These are phyloP conservation scores for Pammene aurita DNA, from an alignment of 2,888 invertebrate species.

Conservation along the genomic window DNA sequence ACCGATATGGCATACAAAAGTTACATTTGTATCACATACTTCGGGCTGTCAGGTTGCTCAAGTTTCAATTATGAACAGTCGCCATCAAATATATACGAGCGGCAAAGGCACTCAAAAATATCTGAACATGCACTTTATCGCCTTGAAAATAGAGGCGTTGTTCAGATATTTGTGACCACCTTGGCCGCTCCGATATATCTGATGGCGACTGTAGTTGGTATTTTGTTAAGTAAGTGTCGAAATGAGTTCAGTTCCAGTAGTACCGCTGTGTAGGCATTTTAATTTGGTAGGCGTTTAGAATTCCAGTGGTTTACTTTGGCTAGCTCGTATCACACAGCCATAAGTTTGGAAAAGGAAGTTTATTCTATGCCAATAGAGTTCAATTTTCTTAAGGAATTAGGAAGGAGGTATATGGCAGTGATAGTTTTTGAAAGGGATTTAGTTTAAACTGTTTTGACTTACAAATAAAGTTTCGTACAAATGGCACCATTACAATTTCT, in stretches of 20 bases:
- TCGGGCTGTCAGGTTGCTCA: too few relatives aligned
- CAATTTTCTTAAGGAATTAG: background rate
- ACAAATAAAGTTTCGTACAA: background rate
- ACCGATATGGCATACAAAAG: too few relatives aligned
- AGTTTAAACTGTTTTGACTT: conserved; percentile 17
- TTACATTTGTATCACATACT: too few relatives aligned
- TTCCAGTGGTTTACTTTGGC: conserved; percentile 1
- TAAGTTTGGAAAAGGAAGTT: background rate
- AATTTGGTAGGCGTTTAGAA: conserved; percentile 23
- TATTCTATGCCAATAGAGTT: background rate
- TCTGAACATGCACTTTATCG: too few relatives aligned
- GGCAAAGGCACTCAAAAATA: too few relatives aligned
- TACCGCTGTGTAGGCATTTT: conserved; percentile 24
- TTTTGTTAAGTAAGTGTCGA: too few relatives aligned
- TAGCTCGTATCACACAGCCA: conserved; percentile 1
- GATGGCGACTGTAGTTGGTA: too few relatives aligned
- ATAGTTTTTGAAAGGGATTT: conserved; percentile 10
- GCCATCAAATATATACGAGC: too few relatives aligned
- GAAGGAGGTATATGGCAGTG: background rate
- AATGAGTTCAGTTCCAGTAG: background rate
- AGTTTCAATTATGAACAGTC: too few relatives aligned
- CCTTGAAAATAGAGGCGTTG: too few relatives aligned
- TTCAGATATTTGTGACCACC: too few relatives aligned
- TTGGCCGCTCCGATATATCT: too few relatives aligned
- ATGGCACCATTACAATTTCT: background rate